Percentiles rank a stretch among this genome's conserved stretches.
Evolutionary conservation across 2,888 invertebrate genomes (phyloP).

Genomic region (Hedychridium roseum): DNA sequence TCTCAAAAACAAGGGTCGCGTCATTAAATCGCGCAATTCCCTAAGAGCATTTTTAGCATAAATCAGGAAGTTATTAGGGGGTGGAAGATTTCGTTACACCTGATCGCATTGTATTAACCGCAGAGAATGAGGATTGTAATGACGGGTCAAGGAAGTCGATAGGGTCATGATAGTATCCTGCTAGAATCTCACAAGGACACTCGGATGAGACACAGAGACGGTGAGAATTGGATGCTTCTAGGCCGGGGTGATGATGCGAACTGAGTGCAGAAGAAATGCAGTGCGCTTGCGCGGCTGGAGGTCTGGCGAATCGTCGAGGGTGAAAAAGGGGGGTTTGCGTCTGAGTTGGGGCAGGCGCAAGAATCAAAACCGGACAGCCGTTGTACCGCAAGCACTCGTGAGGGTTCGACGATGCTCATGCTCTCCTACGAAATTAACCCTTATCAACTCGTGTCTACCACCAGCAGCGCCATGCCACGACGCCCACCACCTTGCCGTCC

Average conservation of each 20-base stretch:
- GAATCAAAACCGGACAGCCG: slow-evolving; percentile 54
- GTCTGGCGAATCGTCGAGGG: slow-evolving; percentile 25
- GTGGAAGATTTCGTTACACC: too few relatives aligned
- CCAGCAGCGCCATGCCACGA: slow-evolving; percentile 12
- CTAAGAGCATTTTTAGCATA: too few relatives aligned
- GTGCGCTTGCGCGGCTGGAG: slow-evolving; percentile 47
- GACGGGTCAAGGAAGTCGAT: neutral
- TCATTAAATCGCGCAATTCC: too few relatives aligned
- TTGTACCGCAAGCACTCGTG: slow-evolving; percentile 36
- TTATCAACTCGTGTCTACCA: slow-evolving; percentile 60
- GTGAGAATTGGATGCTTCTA: slow-evolving; percentile 30
- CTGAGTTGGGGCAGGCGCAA: slow-evolving; percentile 49
- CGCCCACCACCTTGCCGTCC: slow-evolving; percentile 10
- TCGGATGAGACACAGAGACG: slow-evolving; percentile 10
- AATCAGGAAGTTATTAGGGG: too few relatives aligned
- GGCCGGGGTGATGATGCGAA: slow-evolving; percentile 37
- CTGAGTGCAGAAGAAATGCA: slow-evolving; percentile 36
- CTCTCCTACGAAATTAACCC: slow-evolving; percentile 65
- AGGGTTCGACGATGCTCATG: slow-evolving; percentile 52
- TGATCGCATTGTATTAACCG: too few relatives aligned
- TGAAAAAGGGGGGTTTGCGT: slow-evolving; percentile 29
- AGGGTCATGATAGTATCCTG: neutral
- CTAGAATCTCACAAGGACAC: too few relatives aligned
- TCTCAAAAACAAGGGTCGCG: too few relatives aligned
- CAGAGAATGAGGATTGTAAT: too few relatives aligned